Conservation (phyloP, 2,888 invertebrate genomes). For the Eilema caniola region DNA sequence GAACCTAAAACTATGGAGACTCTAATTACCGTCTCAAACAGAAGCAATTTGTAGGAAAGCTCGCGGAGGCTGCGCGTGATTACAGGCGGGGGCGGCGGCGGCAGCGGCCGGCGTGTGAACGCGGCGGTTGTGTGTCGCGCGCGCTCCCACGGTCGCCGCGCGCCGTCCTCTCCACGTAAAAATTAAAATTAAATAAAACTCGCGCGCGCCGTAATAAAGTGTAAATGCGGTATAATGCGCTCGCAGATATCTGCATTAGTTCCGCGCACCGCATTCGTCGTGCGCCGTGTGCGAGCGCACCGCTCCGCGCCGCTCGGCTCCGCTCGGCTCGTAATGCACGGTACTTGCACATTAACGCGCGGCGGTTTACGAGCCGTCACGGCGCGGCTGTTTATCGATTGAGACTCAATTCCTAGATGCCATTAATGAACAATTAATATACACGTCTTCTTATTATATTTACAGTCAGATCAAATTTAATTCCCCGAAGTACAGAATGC, state of each 20-base stretch:
- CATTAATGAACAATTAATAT: constrained; percentile 37
- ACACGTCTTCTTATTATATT: constrained; percentile 21
- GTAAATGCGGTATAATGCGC: constrained; percentile 57
- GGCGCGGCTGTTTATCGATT: constrained; percentile 39
- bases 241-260: constrained; percentile 61
- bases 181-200: constrained; percentile 54
- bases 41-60: constrained; percentile 22
- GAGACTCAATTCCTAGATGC: constrained; percentile 40
- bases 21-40: constrained; percentile 25
- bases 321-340: constrained; percentile 38
- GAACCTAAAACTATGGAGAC: constrained; percentile 19
- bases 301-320: constrained; percentile 23
- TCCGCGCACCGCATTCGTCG: constrained; percentile 72
- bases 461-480: constrained; percentile 8
- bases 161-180: constrained; percentile 30
- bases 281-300: constrained; percentile 62
- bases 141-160: constrained; percentile 15
- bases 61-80: constrained; percentile 18
- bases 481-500: constrained; percentile 8
- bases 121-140: constrained; percentile 8
- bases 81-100: constrained; percentile 6
- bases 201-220: constrained; percentile 57
- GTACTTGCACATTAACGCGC: constrained; percentile 39
- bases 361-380: constrained; percentile 47
- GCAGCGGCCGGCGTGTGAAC: constrained; percentile 18